Evolutionary conservation across 2,797 vertebrate genomes (phyloP).

Genomic region (Clarias platycephalus): DNA sequence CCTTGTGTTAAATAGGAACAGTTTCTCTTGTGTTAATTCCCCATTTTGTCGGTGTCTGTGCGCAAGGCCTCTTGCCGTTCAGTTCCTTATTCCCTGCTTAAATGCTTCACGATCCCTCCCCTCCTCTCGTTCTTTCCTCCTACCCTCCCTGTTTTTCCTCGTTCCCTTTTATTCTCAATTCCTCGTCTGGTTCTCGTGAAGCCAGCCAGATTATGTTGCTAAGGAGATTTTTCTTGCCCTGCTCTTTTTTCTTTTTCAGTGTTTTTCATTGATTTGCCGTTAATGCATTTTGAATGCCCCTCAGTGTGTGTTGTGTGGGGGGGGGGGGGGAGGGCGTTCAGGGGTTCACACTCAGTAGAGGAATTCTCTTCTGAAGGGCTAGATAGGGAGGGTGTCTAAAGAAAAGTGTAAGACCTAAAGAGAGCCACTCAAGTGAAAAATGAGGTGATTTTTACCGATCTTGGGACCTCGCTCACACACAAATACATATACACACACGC

Average conservation of each 20-base stretch:
- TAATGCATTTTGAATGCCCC: slow-evolving; percentile 99
- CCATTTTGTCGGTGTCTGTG: slow-evolving; percentile 91
- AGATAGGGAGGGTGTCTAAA: slow-evolving; percentile 84
- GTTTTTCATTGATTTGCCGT: slow-evolving; percentile 98
- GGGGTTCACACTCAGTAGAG: slow-evolving; percentile 85
- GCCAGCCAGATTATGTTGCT: slow-evolving; percentile 99
- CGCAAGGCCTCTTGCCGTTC: slow-evolving; percentile 84
- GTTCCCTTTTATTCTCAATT: slow-evolving; percentile 78
- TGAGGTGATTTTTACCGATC: slow-evolving; percentile 91
- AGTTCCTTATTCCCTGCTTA: slow-evolving; percentile 82
- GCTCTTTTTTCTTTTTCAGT: slow-evolving; percentile 85
- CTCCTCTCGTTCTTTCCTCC: slow-evolving; percentile 65
- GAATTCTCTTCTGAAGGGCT: slow-evolving; percentile 95
- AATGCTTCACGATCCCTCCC: slow-evolving; percentile 73
- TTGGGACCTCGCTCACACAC: slow-evolving; percentile 69
- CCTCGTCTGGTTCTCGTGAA: slow-evolving; percentile 68
- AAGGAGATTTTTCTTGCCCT: slow-evolving; percentile 86
- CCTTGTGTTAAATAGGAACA: slow-evolving; percentile 92
- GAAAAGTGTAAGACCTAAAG: slow-evolving; percentile 89
- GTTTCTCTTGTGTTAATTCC: slow-evolving; percentile 99
- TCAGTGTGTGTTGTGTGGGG: slow-evolving; percentile 85
- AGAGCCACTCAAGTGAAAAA: slow-evolving; percentile 99
- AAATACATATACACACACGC: slow-evolving; percentile 53
- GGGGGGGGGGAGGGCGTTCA: slow-evolving; percentile 77
- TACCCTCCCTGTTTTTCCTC: slow-evolving; percentile 83